Percentiles rank a stretch among this genome's conserved stretches.
phyloP scores from a whole-genome alignment of 1,140 invertebrate genomes.

The Papilio aristodemus region DNA sequence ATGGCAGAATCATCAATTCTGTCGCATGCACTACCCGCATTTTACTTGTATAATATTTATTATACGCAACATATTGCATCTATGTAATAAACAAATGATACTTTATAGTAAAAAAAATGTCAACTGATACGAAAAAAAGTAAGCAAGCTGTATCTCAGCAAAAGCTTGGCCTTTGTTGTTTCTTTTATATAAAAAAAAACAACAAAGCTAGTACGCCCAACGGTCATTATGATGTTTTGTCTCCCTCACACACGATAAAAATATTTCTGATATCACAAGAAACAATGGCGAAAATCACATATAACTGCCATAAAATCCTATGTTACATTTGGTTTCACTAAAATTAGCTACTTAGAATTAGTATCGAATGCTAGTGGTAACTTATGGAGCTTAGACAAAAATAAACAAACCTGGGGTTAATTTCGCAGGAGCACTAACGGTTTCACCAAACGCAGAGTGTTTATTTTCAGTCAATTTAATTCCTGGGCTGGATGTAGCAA shows the following conservation, averaged over 20 bases:
- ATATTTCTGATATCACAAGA: constrained; percentile 65
- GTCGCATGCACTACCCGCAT: background rate
- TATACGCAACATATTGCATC: background rate
- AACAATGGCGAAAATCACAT: constrained; percentile 70
- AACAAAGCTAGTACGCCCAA: constrained; percentile 64
- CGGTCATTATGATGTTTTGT: constrained; percentile 59
- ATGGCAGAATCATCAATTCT: constrained; percentile 14
- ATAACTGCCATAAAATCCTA: constrained; percentile 42
- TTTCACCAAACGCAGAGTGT: constrained; percentile 89
- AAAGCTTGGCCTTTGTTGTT: constrained; percentile 32
- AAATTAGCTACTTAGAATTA: background rate
- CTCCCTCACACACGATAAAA: constrained; percentile 71
- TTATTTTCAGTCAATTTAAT: constrained; percentile 79
- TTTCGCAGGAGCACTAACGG: constrained; percentile 84
- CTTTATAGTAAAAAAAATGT: background rate
- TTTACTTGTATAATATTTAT: background rate
- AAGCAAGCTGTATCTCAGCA: constrained; percentile 8
- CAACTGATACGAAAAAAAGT: background rate
- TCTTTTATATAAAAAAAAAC: constrained; percentile 51
- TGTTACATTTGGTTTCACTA: background rate
- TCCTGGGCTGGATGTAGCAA: constrained; percentile 87
- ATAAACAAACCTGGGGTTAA: constrained; percentile 90
- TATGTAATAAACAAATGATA: background rate
- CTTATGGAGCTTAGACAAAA: constrained; percentile 49
- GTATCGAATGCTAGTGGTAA: constrained; percentile 13